Base-by-base conservation (phyloP, 2,113 vertebrate species). In the Phocoena phocoena region DNA sequence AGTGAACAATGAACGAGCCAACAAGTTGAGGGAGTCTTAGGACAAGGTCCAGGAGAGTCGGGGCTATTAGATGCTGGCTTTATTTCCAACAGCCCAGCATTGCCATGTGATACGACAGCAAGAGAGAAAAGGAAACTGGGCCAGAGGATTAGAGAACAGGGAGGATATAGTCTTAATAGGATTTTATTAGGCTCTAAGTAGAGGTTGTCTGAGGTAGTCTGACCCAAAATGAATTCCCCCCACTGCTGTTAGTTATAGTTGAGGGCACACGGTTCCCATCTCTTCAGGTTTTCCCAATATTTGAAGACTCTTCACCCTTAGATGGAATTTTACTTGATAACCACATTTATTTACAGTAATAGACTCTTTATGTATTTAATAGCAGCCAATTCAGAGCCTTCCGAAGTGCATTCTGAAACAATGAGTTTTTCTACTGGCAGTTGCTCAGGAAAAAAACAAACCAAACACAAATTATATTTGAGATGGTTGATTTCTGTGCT, bases 291-390 rank as follows among this genome's bases (percentile, higher is more conserved):
- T 97, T 93, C 65, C 70, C 60, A 96, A 5, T 94, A 96, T 97
- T 92, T 95, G 95, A 97, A 87, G 81, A 88, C 67, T 90, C 71
- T 81, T 94, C 47, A 94, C 62, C 65, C 58, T 89, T 60, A 85
- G 87, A 62, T 93, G 84, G 76, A 95, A 92, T 97, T 97, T 91
- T 81, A 62, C 36, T 50, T 92, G 83, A 74, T 94, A 96, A 95
- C 9, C 81, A 93, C 90, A 96, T 95, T 95, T 96, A 96, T 95
- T 95, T 96, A 63, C 28, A 77, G 73, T 96, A 88, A 94, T 83
- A 79, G 67, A 74, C 33, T 86, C 96, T 87, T 95, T 76, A 96
- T 97, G 74, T 92, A 74, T 97, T 95, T 96, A 62, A 71, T 92
- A 90, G 70, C 21, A 79, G 60, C 84, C 80, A 82, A 60, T 93